Evolutionary conservation across 2,113 vertebrate genomes (phyloP), one percentile per base, ranked within the genome.

Genomic region (Tapirus terrestris): DNA sequence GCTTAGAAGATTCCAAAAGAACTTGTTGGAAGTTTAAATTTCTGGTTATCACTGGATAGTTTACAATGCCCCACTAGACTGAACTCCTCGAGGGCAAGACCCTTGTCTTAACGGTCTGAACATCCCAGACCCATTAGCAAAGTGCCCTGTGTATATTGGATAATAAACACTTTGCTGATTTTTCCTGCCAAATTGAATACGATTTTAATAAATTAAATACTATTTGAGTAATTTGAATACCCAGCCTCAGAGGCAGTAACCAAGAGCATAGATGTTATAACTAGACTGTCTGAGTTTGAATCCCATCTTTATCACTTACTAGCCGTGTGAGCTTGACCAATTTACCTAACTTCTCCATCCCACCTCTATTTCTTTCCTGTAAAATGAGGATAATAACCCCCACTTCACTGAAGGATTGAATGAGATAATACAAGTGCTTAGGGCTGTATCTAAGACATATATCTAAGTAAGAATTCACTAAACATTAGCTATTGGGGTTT

Each of bases 201-300:
- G 76, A 72, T 39, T 88, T 84, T 65, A 91, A 63, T 51, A 10
- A 88, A 85, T 31, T 61, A 96, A 96, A 91, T 77, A 53, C 25
- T 18, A 39, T 29, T 68, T 36, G 27, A 89, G 4, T 60, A 29
- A 90, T 39, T 36, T 36, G n/a, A 94, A 72, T 12, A 36, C 13
- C 14, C 17, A 77, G 7, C 23, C 53, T 73, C 76, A 95, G 29
- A 67, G n/a, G 33, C 45, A 86, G 13, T 86, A 12, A 85, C 27
- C 56, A 86, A 70, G 23, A 92, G 5, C 43, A 29, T 2, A 31
- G 27, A 60, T 36, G 87, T 68, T 75, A 31, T 48, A 81, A 73
- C 20, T 33, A 73, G 14, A 48, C 45, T 86, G 17, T 21, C 33
- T 83, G 36, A 43, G 6, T 80, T 36, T 61, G 13, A 79, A 43